Percentiles rank a stretch among this genome's conserved stretches.
Conservation (phyloP, 2,888 invertebrate genomes). For the Drosophila affinis region DNA sequence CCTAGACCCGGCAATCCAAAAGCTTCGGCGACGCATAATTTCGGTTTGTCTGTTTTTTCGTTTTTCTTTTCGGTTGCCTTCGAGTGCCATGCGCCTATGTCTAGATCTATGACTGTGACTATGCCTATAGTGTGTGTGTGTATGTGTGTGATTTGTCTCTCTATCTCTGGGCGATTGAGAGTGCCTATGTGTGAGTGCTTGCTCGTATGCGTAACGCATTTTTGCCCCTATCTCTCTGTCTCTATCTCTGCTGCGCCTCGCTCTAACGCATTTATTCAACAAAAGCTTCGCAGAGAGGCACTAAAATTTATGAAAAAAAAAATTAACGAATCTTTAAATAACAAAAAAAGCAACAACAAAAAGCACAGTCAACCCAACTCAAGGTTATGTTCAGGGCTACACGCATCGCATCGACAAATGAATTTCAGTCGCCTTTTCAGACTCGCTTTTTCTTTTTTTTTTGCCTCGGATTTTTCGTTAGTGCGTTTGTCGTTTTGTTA, state of each 20-base stretch:
- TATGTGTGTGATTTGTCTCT: conserved; percentile 11
- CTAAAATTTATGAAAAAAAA: conserved; percentile 57
- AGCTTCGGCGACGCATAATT: conserved; percentile 54
- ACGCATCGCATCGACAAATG: conserved; percentile 74
- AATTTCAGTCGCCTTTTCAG: conserved; percentile 35
- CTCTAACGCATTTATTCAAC: conserved; percentile 70
- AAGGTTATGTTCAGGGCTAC: conserved; percentile 82
- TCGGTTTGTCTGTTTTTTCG: neutral
- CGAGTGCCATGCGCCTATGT: conserved; percentile 61
- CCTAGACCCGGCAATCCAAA: conserved; percentile 24
- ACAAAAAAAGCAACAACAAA: conserved; percentile 56
- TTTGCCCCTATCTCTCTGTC: conserved; percentile 34
- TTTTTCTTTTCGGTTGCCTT: conserved; percentile 18
- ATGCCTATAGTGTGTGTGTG: neutral
- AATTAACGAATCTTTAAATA: conserved; percentile 74
- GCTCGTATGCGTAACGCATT: conserved; percentile 73
- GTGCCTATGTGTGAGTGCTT: conserved; percentile 22
- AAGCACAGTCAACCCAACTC: conserved; percentile 62
- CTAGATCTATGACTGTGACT: conserved; percentile 31
- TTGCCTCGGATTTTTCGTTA: conserved; percentile 51
- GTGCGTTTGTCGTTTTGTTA: conserved; percentile 58
- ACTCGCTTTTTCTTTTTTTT: conserved; percentile 3
- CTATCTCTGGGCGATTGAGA: conserved; percentile 30
- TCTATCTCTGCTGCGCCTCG: conserved; percentile 41
- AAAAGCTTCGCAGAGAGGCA: conserved; percentile 35